Conservation (phyloP, 1,140 invertebrate species). For the Eufriesea mexicana region DNA sequence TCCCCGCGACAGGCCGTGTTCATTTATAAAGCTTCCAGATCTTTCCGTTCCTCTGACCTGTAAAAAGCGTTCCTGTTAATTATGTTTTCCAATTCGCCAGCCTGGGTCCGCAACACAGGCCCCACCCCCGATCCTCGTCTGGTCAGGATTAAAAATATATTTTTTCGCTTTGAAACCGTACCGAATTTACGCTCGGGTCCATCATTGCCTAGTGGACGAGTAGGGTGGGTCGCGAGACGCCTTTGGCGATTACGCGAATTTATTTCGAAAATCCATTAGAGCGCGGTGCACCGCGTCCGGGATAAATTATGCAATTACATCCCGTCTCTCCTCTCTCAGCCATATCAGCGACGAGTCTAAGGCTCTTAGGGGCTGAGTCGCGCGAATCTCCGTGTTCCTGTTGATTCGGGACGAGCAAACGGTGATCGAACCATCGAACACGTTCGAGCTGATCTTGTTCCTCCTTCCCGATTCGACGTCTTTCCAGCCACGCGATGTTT, state of each 20-base stretch:
- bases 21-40: not conserved
- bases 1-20: not conserved
- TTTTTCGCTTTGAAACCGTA: constrained; percentile 5
- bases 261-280: constrained; percentile 65
- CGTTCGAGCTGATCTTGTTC: not conserved
- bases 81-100: constrained; percentile 21
- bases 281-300: constrained; percentile 40
- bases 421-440: constrained; percentile 16
- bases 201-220: not conserved
- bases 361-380: constrained; percentile 52
- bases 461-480: not conserved
- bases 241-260: constrained; percentile 53
- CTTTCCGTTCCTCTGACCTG: not conserved
- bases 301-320: constrained; percentile 64
- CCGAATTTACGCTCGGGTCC: not conserved
- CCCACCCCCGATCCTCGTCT: not conserved
- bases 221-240: not conserved
- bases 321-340: constrained; percentile 2
- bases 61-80: constrained; percentile 21
- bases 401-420: not conserved
- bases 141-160: constrained; percentile 5
- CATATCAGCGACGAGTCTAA: constrained; percentile 52
- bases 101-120: no score
- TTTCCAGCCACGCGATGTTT: not conserved
- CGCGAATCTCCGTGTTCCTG: constrained; percentile 46